A percentile compares a stretch with the other conserved stretches of the same genome.
Evolutionary conservation across 64 coral and sea anemone species (phyloP).

Genomic region (Pocillopora damicornis): DNA sequence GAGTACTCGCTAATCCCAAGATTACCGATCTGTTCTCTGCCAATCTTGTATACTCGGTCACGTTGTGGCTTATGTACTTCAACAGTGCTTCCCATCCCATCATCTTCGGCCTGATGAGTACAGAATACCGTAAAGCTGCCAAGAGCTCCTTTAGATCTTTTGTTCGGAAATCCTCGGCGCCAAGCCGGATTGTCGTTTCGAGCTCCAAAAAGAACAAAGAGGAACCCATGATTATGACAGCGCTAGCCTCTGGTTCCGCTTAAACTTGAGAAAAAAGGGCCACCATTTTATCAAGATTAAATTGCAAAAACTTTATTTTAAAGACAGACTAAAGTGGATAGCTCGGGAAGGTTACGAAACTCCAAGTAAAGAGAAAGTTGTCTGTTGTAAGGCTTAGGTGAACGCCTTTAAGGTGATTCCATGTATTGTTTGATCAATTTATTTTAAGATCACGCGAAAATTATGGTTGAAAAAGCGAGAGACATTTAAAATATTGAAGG

Average conservation of each 20-base stretch:
- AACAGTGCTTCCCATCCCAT: slow-evolving; percentile 69
- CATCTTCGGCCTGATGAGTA: slow-evolving; percentile 70
- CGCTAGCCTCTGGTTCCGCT: not conserved
- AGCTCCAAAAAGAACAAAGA: not conserved
- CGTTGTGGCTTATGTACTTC: slow-evolving; percentile 55
- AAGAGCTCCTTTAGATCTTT: slow-evolving; percentile 32
- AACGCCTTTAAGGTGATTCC: too few species aligned
- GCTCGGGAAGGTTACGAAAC: too few species aligned
- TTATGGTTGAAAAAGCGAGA: too few species aligned
- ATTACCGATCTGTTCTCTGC: not conserved
- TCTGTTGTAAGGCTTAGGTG: too few species aligned
- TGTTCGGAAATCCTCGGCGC: not conserved
- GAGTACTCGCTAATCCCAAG: not conserved
- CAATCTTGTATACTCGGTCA: slow-evolving; percentile 36
- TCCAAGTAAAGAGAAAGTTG: too few species aligned
- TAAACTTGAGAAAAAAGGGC: not conserved
- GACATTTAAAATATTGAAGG: too few species aligned
- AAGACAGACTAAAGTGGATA: too few species aligned
- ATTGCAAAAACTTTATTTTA: too few species aligned
- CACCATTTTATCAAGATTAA: not conserved
- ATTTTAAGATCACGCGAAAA: too few species aligned
- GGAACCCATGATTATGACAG: not conserved
- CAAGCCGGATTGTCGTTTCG: not conserved
- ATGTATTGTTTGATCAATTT: too few species aligned
- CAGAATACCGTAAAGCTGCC: slow-evolving; percentile 63